Percentiles rank a stretch among this genome's conserved stretches.
These are phyloP conservation scores for Catocala fraxini DNA, from an alignment of 2,888 invertebrate species.

Conservation along the genomic window DNA sequence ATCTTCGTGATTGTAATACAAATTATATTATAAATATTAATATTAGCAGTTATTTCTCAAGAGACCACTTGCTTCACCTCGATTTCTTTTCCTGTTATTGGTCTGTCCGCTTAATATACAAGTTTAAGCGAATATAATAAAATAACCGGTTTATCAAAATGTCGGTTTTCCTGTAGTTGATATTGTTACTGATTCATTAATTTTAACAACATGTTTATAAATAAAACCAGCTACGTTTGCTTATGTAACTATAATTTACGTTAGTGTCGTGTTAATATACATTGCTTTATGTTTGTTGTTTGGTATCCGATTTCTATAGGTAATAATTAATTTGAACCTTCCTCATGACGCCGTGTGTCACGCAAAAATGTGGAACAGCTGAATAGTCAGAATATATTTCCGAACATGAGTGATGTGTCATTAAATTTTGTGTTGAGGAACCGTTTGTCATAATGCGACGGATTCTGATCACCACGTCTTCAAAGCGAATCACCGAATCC, in stretches of 20 bases:
- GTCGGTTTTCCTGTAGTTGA: conserved; percentile 53
- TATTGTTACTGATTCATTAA: conserved; percentile 51
- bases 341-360: conserved; percentile 24
- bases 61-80: conserved; percentile 50
- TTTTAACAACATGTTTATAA: conserved; percentile 46
- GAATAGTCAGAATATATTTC: background rate
- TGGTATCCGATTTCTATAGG: conserved; percentile 19
- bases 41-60: conserved; percentile 48
- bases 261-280: conserved; percentile 29
- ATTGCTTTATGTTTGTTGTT: conserved; percentile 26
- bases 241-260: conserved; percentile 37
- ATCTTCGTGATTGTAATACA: conserved; percentile 30
- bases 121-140: conserved; percentile 50
- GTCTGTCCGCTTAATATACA: conserved; percentile 50
- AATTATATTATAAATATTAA: conserved; percentile 42
- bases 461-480: too few relatives aligned
- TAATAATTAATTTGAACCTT: conserved; percentile 18
- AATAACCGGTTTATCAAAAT: conserved; percentile 51
- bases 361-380: conserved; percentile 13
- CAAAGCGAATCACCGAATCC: too few relatives aligned
- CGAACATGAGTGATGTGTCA: too few relatives aligned
- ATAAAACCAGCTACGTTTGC: conserved; percentile 33
- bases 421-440: too few relatives aligned
- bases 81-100: conserved; percentile 70
- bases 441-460: too few relatives aligned